Conservation (phyloP, 2,888 invertebrate species). For the Spodoptera picta region DNA sequence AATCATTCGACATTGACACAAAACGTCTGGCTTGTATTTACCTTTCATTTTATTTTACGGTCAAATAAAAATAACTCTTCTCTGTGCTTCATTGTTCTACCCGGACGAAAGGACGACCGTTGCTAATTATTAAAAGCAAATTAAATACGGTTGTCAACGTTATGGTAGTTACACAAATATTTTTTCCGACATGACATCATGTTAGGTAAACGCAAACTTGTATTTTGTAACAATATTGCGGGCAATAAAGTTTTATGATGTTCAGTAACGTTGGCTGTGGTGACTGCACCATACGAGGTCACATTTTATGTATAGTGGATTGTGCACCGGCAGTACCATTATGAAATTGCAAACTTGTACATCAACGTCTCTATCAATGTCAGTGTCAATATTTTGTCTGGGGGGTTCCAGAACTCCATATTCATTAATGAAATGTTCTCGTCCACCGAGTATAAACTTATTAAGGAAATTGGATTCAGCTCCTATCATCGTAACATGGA, state of each 20-base stretch:
- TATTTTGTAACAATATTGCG: slow-evolving; percentile 60
- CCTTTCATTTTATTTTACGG: slow-evolving; percentile 14
- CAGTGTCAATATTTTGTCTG: slow-evolving; percentile 40
- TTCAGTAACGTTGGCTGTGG: slow-evolving; percentile 50
- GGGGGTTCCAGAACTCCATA: neutral
- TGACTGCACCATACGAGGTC: slow-evolving; percentile 66
- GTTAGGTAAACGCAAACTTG: slow-evolving; percentile 59
- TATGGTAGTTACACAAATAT: slow-evolving; percentile 52
- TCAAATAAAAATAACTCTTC: slow-evolving; percentile 13
- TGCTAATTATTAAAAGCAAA: slow-evolving; percentile 31
- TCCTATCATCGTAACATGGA: neutral
- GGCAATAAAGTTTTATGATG: slow-evolving; percentile 72
- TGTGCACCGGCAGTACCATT: slow-evolving; percentile 44
- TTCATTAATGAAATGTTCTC: slow-evolving; percentile 5
- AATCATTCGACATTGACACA: slow-evolving; percentile 1
- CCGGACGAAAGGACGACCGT: slow-evolving; percentile 28
- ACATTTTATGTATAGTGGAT: slow-evolving; percentile 58
- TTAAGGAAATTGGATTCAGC: slow-evolving; percentile 1
- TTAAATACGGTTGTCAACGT: slow-evolving; percentile 57
- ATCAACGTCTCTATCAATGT: slow-evolving; percentile 44
- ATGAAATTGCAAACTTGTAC: slow-evolving; percentile 52
- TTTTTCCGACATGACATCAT: slow-evolving; percentile 69
- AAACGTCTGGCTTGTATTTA: slow-evolving; percentile 6
- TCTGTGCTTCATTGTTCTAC: slow-evolving; percentile 35
- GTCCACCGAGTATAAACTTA: slow-evolving; percentile 6